These are phyloP conservation scores for Sebastes minor DNA, from an alignment of 2,797 vertebrate genomes.

Conservation along the genomic window DNA sequence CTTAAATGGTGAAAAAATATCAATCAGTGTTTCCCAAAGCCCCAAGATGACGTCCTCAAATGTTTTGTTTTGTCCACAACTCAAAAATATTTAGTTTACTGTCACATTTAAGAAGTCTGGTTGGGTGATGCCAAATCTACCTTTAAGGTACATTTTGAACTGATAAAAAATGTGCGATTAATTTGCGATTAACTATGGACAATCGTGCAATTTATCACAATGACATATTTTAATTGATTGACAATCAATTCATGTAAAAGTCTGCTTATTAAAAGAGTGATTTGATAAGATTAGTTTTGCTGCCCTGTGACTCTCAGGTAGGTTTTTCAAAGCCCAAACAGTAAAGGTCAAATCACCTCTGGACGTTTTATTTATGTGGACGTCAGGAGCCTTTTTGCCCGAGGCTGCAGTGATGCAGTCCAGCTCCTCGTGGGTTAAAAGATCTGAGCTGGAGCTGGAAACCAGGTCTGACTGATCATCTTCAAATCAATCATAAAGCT, in stretches of 20 bases:
- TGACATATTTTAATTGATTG: no score
- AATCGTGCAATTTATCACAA: accelerated
- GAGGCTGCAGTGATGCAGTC: neutral
- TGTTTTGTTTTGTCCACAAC: no score
- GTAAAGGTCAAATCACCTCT: neutral
- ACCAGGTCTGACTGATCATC: constrained; percentile 1
- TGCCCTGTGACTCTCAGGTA: neutral
- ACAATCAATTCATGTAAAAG: neutral
- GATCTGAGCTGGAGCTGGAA: neutral
- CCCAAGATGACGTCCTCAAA: accelerated
- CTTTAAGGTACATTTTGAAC: no score
- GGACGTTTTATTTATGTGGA: neutral
- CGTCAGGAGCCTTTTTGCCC: neutral
- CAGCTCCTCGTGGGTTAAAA: neutral
- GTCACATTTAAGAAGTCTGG: neutral
- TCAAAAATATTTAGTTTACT: no score
- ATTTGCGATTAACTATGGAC: no score
- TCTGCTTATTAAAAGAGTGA: neutral
- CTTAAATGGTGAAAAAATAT: no score
- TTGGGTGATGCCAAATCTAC: neutral
- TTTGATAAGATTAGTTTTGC: neutral
- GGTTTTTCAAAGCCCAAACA: neutral
- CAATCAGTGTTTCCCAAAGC: no score
- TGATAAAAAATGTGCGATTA: no score
- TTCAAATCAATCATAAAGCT: constrained; percentile 7